Conservation (phyloP, 2,888 invertebrate species). For the Allolobophora icterica region DNA sequence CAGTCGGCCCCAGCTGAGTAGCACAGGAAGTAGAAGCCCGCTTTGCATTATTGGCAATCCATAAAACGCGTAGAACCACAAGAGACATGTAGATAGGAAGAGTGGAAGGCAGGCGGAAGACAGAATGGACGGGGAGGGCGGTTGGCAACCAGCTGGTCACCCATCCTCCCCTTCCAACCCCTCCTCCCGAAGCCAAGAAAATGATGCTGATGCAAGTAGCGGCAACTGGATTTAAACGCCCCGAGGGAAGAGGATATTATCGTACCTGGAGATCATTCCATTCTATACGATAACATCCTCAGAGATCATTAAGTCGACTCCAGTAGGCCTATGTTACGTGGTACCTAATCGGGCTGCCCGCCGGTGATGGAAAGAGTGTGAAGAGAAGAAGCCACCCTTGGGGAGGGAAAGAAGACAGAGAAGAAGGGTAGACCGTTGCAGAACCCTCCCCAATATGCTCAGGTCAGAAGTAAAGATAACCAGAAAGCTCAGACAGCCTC, state of each 20-base stretch:
- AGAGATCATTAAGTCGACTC: slow-evolving; percentile 8
- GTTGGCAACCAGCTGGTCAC: not conserved
- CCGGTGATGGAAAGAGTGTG: not conserved
- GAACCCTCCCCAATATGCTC: too few species aligned
- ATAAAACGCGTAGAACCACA: not conserved
- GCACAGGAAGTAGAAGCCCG: not conserved
- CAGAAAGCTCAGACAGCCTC: not conserved
- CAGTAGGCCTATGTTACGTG: not conserved
- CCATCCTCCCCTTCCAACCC: not conserved
- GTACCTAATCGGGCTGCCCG: not conserved
- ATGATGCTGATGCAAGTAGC: not conserved
- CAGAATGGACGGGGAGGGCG: not conserved
- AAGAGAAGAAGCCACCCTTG: not conserved
- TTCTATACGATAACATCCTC: not conserved
- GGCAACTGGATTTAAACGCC: not conserved
- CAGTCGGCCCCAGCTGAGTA: not conserved
- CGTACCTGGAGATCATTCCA: not conserved
- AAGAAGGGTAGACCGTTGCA: not conserved
- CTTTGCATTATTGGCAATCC: not conserved
- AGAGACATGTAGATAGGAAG: not conserved
- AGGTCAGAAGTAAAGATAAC: not conserved
- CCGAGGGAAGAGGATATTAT: not conserved
- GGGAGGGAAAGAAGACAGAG: not conserved
- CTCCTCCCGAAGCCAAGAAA: not conserved
- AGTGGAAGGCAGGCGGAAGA: not conserved